phyloP scores from a whole-genome alignment of 2,797 vertebrate species.

The Emys orbicularis region DNA sequence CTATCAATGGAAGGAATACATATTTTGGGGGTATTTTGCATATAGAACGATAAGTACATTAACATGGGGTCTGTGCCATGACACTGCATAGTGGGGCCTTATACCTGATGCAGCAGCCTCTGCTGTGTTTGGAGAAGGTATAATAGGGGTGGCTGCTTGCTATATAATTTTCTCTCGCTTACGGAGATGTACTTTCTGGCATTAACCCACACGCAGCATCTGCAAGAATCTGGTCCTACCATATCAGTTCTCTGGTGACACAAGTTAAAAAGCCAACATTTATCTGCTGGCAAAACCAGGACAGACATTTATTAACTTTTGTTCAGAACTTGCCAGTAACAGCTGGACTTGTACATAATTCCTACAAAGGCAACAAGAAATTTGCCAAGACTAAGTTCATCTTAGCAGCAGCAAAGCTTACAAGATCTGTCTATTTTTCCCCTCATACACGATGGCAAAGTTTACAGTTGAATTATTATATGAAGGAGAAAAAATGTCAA shows the following conservation, averaged over 20 bases:
- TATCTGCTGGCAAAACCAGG: neutral
- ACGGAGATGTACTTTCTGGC: neutral
- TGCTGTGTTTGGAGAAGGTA: neutral
- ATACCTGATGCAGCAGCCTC: neutral
- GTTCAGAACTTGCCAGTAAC: neutral
- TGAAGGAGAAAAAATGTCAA: conserved; percentile 23
- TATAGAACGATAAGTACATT: neutral
- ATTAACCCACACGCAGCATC: neutral
- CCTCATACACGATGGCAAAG: fast-evolving
- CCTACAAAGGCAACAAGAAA: neutral
- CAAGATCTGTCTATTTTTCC: neutral
- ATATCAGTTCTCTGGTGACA: neutral
- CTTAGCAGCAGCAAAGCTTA: neutral
- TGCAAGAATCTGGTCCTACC: neutral
- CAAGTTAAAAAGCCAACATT: neutral
- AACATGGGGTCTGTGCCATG: neutral
- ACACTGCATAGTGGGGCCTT: neutral
- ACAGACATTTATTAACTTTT: neutral
- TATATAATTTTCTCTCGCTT: neutral
- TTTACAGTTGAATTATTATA: conserved; percentile 3
- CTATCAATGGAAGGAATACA: neutral
- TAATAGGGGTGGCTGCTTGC: neutral
- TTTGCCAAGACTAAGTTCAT: neutral
- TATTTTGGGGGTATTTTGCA: neutral
- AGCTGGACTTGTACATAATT: neutral